Base-by-base conservation (phyloP, 2,113 vertebrate species). In the Gobio gobio region DNA sequence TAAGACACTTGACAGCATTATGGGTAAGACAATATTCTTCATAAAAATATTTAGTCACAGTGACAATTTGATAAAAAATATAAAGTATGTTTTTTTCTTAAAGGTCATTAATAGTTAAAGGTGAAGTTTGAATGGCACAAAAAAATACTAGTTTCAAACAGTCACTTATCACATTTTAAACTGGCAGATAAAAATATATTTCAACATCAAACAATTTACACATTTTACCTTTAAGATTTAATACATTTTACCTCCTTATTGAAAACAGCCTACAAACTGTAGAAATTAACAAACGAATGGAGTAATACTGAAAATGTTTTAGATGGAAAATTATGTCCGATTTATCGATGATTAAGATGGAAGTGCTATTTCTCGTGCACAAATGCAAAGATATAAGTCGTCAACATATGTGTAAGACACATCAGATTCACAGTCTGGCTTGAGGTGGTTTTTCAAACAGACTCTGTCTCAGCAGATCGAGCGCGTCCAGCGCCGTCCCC, bases 401-500 rank as follows among this genome's bases (percentile, higher is more conserved):
- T 51, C 4, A 16, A 5, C 16, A 16, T 61, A 12, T 13, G 24
- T 68, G 4, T 12, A 59, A n/a, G 6, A 29, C 51, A 24, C 16
- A 63, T 14, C 22, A n/a, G 33, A 77, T 58, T 94, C 78, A 95
- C 22, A 95, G 89, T 84, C 91, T 94, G 7, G 94, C 91, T 16
- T 13, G 77, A 5, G 20, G 90, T 0, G 59, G 58, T 29, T 45
- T 89, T 33, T 94, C 91, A 2, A 49, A 80, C 58, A 96, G 89
- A 59, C 93, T 95, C 76, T 96, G 90, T 7, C 54, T 87, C 33
- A 98, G 95, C 86, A 99, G 88, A 54, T 63, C 87, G 85, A 96
- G 80, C 0, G 96, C 95, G 6, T 97, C 95, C 26, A 94, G 87
- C 7, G 96, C 97, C 0, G 95, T 96, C 3, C 97, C 98, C 94